Conservation (phyloP, 2,797 vertebrate genomes). For the Myripristis murdjan region DNA sequence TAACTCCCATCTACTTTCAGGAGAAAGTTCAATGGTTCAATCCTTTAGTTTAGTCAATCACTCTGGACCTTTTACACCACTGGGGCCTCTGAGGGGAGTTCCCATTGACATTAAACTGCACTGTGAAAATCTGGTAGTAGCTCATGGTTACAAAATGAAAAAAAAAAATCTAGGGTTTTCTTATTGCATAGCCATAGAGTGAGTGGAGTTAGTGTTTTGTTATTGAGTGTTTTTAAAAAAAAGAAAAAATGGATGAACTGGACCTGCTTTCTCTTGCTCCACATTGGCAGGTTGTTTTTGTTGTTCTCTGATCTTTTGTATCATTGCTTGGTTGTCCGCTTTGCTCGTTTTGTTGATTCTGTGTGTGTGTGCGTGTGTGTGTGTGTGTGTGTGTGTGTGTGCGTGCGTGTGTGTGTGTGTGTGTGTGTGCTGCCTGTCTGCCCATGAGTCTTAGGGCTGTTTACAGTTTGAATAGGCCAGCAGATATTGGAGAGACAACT, state of each 20-base stretch:
- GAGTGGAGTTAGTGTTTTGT: neutral
- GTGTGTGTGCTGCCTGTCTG: too few species aligned
- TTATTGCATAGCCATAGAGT: conserved; percentile 35
- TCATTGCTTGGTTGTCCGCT: neutral
- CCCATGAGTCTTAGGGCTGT: too few species aligned
- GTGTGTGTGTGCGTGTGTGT: neutral
- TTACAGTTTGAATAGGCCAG: neutral
- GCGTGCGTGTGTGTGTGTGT: too few species aligned
- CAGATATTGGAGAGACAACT: neutral
- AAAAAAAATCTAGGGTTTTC: conserved; percentile 27
- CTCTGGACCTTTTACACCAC: conserved; percentile 44
- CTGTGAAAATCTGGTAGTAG: conserved; percentile 36
- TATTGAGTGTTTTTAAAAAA: neutral
- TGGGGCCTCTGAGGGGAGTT: conserved; percentile 26
- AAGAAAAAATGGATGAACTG: neutral
- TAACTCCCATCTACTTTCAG: conserved; percentile 56
- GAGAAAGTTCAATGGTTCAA: conserved; percentile 58
- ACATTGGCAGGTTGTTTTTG: neutral
- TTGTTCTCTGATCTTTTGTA: neutral
- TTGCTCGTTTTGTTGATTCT: too few species aligned
- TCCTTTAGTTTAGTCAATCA: conserved; percentile 60
- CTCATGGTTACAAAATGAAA: conserved; percentile 18
- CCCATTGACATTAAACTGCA: conserved; percentile 39
- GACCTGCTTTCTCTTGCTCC: neutral
- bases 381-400: too few species aligned